Percentiles rank a stretch among this genome's conserved stretches.
phyloP scores from a whole-genome alignment of 2,888 invertebrate species.

The Megamerina dolium region DNA sequence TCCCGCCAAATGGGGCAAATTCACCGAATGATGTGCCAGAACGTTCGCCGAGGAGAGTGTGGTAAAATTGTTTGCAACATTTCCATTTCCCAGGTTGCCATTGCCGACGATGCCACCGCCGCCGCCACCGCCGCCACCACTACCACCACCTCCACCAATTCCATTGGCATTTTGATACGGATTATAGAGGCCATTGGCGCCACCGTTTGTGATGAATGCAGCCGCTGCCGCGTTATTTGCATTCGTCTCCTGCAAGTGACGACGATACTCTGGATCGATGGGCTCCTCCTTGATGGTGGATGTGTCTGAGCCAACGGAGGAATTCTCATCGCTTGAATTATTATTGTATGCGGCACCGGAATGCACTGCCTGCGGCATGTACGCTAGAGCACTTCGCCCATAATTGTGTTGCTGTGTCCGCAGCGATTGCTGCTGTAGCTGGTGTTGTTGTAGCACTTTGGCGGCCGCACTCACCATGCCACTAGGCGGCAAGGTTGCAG shows the following conservation, averaged over 20 bases:
- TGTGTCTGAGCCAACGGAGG: constrained; percentile 58
- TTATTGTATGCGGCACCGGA: constrained; percentile 52
- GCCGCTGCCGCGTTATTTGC: constrained; percentile 45
- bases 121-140: constrained; percentile 48
- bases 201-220: constrained; percentile 42
- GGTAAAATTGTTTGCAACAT: constrained; percentile 51
- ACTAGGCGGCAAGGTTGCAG: constrained; percentile 45
- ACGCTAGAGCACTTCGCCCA: constrained; percentile 71
- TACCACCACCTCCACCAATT: constrained; percentile 47
- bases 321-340: constrained; percentile 55
- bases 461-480: constrained; percentile 48
- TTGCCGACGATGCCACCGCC: constrained; percentile 22
- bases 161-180: constrained; percentile 40
- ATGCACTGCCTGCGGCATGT: constrained; percentile 90
- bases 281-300: constrained; percentile 85
- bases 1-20: constrained; percentile 47
- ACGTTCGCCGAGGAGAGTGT: constrained; percentile 56
- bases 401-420: constrained; percentile 47
- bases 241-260: constrained; percentile 54
- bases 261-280: constrained; percentile 69
- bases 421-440: constrained; percentile 47
- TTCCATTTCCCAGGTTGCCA: constrained; percentile 26
- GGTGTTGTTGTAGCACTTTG: constrained; percentile 43
- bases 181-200: constrained; percentile 41
- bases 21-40: constrained; percentile 49